Evolutionary conservation across 2,113 vertebrate genomes (phyloP).

Genomic region (Sakesphorus luctuosus): DNA sequence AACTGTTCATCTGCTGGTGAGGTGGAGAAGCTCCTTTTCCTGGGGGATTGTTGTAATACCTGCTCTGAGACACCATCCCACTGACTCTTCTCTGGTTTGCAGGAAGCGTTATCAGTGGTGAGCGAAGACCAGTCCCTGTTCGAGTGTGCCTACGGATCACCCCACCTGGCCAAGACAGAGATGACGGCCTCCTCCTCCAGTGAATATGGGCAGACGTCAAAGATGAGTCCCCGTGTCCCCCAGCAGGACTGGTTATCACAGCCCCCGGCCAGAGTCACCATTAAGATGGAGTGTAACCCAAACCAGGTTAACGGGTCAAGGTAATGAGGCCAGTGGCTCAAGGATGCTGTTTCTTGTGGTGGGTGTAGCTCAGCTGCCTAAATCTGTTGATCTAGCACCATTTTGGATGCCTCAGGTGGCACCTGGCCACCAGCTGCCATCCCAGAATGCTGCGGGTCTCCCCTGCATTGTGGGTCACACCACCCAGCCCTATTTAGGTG

Average conservation of each 20-base stretch:
- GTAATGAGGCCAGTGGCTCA: constrained; percentile 58
- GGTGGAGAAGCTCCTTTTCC: neutral
- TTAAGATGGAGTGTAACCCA: constrained; percentile 89
- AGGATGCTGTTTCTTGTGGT: neutral
- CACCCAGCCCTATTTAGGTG: neutral
- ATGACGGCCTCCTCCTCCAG: constrained; percentile 88
- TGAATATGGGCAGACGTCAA: constrained; percentile 86
- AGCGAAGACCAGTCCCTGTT: constrained; percentile 90
- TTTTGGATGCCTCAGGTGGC: neutral
- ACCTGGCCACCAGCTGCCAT: neutral
- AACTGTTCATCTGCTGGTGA: accelerated
- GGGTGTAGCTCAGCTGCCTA: neutral
- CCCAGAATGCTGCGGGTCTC: neutral
- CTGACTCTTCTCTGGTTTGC: constrained; percentile 10
- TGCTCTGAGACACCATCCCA: neutral
- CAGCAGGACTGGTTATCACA: constrained; percentile 88
- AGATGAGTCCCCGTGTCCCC: constrained; percentile 86
- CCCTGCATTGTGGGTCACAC: accelerated
- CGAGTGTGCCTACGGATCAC: constrained; percentile 86
- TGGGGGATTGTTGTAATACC: no score
- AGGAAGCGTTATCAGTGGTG: constrained; percentile 90
- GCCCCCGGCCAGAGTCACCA: constrained; percentile 82
- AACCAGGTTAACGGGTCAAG: constrained; percentile 86
- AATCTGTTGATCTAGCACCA: neutral
- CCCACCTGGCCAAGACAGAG: constrained; percentile 83